phyloP scores from a whole-genome alignment of 2,888 invertebrate species.

The Synergus gifuensis region DNA sequence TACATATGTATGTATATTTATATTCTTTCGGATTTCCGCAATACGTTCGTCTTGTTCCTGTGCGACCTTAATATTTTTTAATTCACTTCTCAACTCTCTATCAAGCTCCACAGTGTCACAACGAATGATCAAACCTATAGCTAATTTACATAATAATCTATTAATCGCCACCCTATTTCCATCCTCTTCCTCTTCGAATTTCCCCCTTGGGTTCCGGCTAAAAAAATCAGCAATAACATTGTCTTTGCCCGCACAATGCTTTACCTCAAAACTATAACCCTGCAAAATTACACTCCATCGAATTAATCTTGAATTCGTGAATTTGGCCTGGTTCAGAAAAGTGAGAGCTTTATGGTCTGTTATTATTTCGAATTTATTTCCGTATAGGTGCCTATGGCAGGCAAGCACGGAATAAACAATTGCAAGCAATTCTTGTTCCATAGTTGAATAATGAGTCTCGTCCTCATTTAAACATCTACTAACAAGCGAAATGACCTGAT shows the following conservation, averaged over 20 bases:
- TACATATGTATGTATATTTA: no score
- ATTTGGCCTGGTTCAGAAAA: slow-evolving; percentile 12
- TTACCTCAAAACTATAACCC: slow-evolving; percentile 19
- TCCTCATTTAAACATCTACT: slow-evolving; percentile 54
- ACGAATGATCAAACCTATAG: not conserved
- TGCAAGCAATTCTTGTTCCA: slow-evolving; percentile 60
- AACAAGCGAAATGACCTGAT: slow-evolving; percentile 52
- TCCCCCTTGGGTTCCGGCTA: not conserved
- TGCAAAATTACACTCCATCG: slow-evolving; percentile 37
- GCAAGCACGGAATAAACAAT: slow-evolving; percentile 22
- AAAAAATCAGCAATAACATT: slow-evolving; percentile 19
- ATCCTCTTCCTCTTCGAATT: not conserved
- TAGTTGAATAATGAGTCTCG: slow-evolving; percentile 41
- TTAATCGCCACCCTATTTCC: not conserved
- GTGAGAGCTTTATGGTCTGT: slow-evolving; percentile 38
- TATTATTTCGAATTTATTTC: slow-evolving; percentile 29
- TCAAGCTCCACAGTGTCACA: not conserved
- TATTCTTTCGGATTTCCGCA: no score
- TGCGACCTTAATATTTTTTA: no score
- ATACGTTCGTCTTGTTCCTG: no score
- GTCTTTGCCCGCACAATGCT: not conserved
- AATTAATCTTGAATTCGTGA: slow-evolving; percentile 27
- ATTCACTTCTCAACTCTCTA: not conserved
- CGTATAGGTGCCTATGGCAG: not conserved
- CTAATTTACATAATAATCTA: no score